A percentile compares a stretch with the other conserved stretches of the same genome.
Evolutionary conservation across 2,113 vertebrate genomes (phyloP).

Genomic region (Penelope pileata): DNA sequence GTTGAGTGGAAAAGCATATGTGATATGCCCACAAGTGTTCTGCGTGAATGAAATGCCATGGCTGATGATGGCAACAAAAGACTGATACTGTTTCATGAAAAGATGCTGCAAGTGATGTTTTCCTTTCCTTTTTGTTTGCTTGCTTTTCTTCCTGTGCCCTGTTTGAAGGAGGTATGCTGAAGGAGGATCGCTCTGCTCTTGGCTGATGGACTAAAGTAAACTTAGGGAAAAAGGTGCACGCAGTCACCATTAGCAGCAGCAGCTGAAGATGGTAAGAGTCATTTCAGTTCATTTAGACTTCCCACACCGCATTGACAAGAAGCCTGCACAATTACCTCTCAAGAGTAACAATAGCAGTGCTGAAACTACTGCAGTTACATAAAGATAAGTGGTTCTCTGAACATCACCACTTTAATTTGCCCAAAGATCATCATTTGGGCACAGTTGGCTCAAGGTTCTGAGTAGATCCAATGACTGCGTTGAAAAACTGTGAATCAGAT

Average conservation of each 20-base stretch:
- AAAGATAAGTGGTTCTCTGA: background rate
- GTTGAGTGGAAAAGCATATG: constrained; percentile 53
- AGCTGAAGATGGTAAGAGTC: background rate
- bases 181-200: background rate
- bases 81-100: constrained; percentile 65
- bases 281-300: constrained; percentile 10
- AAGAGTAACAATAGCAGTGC: background rate
- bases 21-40: constrained; percentile 62
- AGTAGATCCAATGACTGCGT: background rate
- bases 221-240: background rate
- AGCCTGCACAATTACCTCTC: background rate
- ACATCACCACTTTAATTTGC: background rate
- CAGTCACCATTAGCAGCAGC: background rate
- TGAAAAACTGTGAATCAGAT: background rate
- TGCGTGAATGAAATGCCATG: constrained; percentile 49
- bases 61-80: constrained; percentile 53
- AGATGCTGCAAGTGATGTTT: background rate
- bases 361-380: background rate
- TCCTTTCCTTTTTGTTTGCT: background rate
- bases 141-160: background rate
- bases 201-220: background rate
- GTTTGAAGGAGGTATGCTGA: background rate
- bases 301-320: constrained; percentile 6
- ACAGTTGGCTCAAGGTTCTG: background rate
- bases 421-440: background rate